Evolutionary conservation across 1,140 invertebrate species (phyloP).

Genomic region (Hycleus phaleratus): DNA sequence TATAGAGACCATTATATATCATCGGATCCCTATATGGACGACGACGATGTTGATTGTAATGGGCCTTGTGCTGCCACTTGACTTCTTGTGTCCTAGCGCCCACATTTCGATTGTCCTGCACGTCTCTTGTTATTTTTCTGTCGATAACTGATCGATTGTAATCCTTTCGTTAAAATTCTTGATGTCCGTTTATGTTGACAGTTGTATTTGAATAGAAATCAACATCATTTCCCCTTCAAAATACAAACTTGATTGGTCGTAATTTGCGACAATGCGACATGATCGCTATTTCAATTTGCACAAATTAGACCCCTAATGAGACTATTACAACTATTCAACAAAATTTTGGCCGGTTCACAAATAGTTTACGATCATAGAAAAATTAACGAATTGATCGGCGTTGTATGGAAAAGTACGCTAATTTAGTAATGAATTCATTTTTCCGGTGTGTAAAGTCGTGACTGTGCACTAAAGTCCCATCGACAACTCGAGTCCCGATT

Average conservation of each 20-base stretch:
- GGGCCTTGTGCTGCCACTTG: constrained; percentile 26
- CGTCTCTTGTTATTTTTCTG: constrained; percentile 15
- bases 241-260: constrained; percentile 23
- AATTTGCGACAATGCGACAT: constrained; percentile 26
- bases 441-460: not conserved
- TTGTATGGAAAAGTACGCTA: no score
- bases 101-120: constrained; percentile 17
- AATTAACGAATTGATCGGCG: no score
- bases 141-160: not conserved
- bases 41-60: constrained; percentile 14
- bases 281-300: constrained; percentile 25
- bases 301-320: constrained; percentile 31
- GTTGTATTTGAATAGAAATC: constrained; percentile 10
- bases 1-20: constrained; percentile 21
- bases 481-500: constrained; percentile 4
- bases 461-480: constrained; percentile 11
- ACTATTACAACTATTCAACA: constrained; percentile 21
- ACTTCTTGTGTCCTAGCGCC: constrained; percentile 20
- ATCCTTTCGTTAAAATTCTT: no score
- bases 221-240: constrained; percentile 16
- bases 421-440: no score
- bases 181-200: no score
- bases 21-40: constrained; percentile 13
- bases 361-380: not conserved
- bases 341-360: constrained; percentile 12